Evolutionary conservation across 2,113 vertebrate genomes (phyloP), one percentile per base, ranked within the genome.

Genomic region (Hassar affinis): DNA sequence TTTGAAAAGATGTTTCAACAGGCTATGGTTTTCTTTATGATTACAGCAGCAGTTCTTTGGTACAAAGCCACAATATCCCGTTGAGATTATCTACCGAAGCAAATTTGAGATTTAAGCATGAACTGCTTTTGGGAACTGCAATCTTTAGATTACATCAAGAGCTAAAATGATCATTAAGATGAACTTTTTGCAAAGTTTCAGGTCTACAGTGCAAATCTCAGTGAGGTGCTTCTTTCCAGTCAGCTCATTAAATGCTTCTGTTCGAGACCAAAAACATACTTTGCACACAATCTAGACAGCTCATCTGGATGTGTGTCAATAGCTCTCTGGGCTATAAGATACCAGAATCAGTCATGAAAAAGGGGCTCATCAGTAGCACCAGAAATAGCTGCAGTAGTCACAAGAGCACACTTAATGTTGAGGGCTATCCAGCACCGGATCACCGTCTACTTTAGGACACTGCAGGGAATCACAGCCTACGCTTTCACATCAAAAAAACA

Each of bases 361-460:
- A 85, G 77, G 0, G 51, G 81, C 87, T 90, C 90, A 89, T 89
- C 89, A 86, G 87, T 76, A 57, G 84, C 84, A 90, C 91, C 91
- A 91, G 88, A 92, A 91, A 91, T 89, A 92, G 91, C 88, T 85
- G 85, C 85, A 64, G 79, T 87, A 82, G 88, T 83, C 83, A 72
- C 79, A 76, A 86, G 83, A 89, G 81, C 69, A 82, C 81, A 27
- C 33, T 76, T 85, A 66, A 79, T 52, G 75, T 84, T 88, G 81
- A 84, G 22, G 76, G 45, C 35, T 80, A 59, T 86, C 79, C 84
- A 12, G 85, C 80, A 86, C 81, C 69, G 17, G 79, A 88, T 82
- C 79, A 22, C 87, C 90, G 91, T 92, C 88, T 90, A 89, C 83
- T 87, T 86, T 79, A 86, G 33, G 91, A 87, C 83, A 82, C 38